Evolutionary conservation across 2,113 vertebrate genomes (phyloP), one percentile per base, ranked within the genome.

Genomic region (Chaetorhynchus papuensis): DNA sequence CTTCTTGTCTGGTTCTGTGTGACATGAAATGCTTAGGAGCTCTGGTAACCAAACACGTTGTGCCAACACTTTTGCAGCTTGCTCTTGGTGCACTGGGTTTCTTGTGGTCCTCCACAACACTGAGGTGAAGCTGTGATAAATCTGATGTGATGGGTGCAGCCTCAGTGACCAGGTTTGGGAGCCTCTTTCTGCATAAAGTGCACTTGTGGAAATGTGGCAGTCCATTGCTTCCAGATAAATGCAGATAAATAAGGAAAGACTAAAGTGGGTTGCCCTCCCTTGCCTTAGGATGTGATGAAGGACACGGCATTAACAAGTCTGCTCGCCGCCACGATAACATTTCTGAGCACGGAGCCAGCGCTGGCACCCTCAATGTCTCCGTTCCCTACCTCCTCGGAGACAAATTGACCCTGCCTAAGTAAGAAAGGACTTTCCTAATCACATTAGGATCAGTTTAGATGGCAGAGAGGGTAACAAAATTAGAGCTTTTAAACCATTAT

Each of bases 401-500:
- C 91, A 97, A 97, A 98, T 54, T 97, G 97, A 97, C 90, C 95
- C 91, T 94, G 80, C 83, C 81, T 97, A 92, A 98, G 97, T 96
- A 97, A 93, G 89, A 90, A 83, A 96, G 89, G 95, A 90, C 94
- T 96, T 95, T 94, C 92, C 91, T 97, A 97, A 98, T 97, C 95
- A 96, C 96, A 97, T 98, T 98, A 97, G 88, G 66, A 97, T 96
- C 96, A 95, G 94, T 35, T 97, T 96, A 96, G 90, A 97, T 96
- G 92, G 94, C 92, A 95, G 92, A 91, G 76, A 96, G 95, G 59
- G 91, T 97, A 97, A 98, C 95, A 96, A 93, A 98, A 97, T 98
- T 97, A 98, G 91, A 96, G 97, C 97, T 98, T 97, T 98, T 97
- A 98, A 98, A 96, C 87, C 95, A 97, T 98, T 97, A 97, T 96